Evolutionary conservation across 2,888 invertebrate species (phyloP).

Genomic region (Lampropteryx suffumata): DNA sequence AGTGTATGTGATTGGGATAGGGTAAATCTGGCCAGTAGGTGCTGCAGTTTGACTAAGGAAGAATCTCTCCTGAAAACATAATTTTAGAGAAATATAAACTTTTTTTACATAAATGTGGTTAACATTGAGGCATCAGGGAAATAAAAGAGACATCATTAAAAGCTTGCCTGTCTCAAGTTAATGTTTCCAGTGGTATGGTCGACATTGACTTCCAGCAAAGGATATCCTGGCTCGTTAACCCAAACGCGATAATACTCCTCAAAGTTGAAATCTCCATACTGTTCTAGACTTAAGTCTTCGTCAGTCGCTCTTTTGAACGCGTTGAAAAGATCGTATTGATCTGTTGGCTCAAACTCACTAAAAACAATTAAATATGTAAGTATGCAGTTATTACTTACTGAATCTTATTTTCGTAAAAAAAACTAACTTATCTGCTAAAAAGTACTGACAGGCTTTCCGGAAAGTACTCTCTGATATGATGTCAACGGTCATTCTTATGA

Average conservation of each 20-base stretch:
- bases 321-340: constrained; percentile 74
- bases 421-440: constrained; percentile 77
- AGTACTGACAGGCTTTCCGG: constrained; percentile 55
- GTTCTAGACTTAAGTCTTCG: constrained; percentile 52
- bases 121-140: too few species aligned
- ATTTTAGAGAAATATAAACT: not conserved
- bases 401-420: too few species aligned
- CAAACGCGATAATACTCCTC: constrained; percentile 82
- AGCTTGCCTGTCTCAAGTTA: constrained; percentile 63
- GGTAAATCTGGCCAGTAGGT: constrained; percentile 60
- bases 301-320: constrained; percentile 67
- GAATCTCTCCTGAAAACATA: constrained; percentile 76
- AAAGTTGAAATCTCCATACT: constrained; percentile 61
- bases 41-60: constrained; percentile 65
- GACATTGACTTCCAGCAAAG: constrained; percentile 77
- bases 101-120: not conserved
- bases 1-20: constrained; percentile 72
- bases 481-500: constrained; percentile 67
- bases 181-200: constrained; percentile 61
- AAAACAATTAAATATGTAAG: too few species aligned
- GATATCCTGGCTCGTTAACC: constrained; percentile 85
- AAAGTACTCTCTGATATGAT: constrained; percentile 63
- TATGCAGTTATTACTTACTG: too few species aligned
- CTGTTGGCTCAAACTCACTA: constrained; percentile 69
- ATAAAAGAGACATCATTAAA: too few species aligned